A percentile compares a stretch with the other conserved stretches of the same genome.
These are phyloP conservation scores for Umimayanthus chanpuru DNA, from an alignment of 92 coral and sea anemone species.

Conservation along the genomic window DNA sequence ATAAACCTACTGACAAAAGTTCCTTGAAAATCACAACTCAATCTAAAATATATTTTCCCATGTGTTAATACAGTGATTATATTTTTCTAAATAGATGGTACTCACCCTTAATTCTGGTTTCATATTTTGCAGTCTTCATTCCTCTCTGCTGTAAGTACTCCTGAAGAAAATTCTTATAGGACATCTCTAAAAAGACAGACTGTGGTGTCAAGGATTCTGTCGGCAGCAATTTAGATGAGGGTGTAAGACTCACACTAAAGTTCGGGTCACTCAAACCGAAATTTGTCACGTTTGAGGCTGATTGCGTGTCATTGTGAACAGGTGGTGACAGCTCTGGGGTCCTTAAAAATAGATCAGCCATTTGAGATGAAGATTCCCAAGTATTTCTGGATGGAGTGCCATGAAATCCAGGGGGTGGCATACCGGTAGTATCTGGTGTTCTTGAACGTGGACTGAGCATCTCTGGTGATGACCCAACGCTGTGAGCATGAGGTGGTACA, in stretches of 20 bases:
- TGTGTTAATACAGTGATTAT: too few species aligned
- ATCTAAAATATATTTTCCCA: too few species aligned
- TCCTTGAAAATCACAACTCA: too few species aligned
- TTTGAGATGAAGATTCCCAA: background rate
- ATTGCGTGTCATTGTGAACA: background rate
- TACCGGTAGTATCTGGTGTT: too few species aligned
- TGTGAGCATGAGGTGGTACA: background rate
- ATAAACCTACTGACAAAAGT: too few species aligned
- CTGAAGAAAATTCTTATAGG: slow-evolving; percentile 85
- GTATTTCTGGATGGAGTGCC: background rate
- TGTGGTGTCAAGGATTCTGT: slow-evolving; percentile 6
- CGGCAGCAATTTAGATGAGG: slow-evolving; percentile 37
- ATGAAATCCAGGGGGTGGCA: background rate
- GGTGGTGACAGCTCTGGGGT: background rate
- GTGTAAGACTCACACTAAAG: background rate
- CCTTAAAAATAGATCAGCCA: background rate
- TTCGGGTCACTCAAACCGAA: background rate
- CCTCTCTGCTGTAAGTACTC: slow-evolving; percentile 89
- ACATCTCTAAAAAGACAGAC: slow-evolving; percentile 36
- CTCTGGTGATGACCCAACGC: background rate
- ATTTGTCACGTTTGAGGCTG: background rate
- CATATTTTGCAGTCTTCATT: slow-evolving; percentile 66
- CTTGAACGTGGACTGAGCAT: background rate
- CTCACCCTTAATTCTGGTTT: slow-evolving; percentile 68
- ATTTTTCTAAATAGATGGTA: too few species aligned